Percentiles rank a stretch among this genome's conserved stretches.
Evolutionary conservation across 2,113 vertebrate species (phyloP).

Genomic region (Gracilinanus agilis): DNA sequence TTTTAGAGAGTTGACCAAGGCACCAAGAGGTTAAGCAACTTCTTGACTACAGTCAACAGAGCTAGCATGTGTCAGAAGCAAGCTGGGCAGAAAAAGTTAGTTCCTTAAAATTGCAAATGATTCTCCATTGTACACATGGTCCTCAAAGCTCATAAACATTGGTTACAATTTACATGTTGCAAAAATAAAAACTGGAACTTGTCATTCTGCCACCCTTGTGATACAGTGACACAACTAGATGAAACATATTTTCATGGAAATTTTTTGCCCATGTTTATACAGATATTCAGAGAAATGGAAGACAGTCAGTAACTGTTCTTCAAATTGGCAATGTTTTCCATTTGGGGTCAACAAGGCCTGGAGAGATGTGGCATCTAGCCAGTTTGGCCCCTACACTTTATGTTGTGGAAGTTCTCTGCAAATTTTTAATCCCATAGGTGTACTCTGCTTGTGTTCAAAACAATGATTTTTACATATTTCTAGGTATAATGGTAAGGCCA

Average conservation of each 20-base stretch:
- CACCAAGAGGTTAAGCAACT: neutral
- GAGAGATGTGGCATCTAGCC: neutral
- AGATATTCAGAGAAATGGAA: slow-evolving; percentile 4
- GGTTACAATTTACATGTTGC: slow-evolving; percentile 34
- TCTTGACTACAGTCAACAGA: neutral
- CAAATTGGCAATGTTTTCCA: neutral
- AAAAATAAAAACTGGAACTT: slow-evolving; percentile 46
- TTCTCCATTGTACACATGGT: slow-evolving; percentile 1
- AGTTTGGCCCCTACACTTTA: neutral
- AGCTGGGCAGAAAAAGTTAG: neutral
- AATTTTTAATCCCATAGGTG: neutral
- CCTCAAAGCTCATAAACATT: neutral
- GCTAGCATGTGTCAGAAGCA: neutral
- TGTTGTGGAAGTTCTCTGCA: neutral
- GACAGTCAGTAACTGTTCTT: neutral
- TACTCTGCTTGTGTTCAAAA: neutral
- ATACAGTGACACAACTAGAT: neutral
- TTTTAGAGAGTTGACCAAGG: neutral
- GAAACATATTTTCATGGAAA: slow-evolving; percentile 18
- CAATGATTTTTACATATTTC: neutral
- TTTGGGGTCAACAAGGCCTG: neutral
- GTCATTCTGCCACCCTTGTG: neutral
- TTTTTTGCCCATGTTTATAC: slow-evolving; percentile 2
- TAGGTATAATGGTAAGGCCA: neutral
- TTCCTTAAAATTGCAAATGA: neutral